Evolutionary conservation across 1,140 invertebrate genomes (phyloP).

Genomic region (Drosophila truncata): DNA sequence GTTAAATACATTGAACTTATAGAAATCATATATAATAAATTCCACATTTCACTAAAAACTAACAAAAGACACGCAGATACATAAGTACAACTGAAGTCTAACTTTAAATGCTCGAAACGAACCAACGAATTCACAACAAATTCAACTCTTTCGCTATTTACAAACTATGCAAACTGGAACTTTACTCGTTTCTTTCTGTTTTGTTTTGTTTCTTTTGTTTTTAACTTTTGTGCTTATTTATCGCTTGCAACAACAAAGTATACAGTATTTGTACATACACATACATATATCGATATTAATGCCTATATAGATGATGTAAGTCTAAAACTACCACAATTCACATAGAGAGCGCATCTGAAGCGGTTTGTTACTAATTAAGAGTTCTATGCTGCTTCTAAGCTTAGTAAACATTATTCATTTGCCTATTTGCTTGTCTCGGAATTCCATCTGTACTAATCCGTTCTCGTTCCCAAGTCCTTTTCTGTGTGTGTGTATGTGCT

Average conservation of each 20-base stretch:
- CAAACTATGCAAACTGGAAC: constrained; percentile 41
- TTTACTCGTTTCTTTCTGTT: constrained; percentile 31
- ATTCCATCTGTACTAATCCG: constrained; percentile 27
- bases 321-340: constrained; percentile 50
- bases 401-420: constrained; percentile 34
- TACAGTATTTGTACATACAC: constrained; percentile 45
- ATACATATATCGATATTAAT: constrained; percentile 43
- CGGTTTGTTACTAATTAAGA: constrained; percentile 32
- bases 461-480: constrained; percentile 23
- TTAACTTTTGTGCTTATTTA: constrained; percentile 44
- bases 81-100: constrained; percentile 38
- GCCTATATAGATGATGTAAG: constrained; percentile 43
- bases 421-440: constrained; percentile 17
- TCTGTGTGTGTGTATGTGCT: constrained; percentile 8
- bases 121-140: constrained; percentile 48
- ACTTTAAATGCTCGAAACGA: constrained; percentile 50
- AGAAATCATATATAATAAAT: constrained; percentile 67
- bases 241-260: constrained; percentile 61
- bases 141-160: constrained; percentile 44
- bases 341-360: constrained; percentile 59
- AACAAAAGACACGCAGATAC: constrained; percentile 32
- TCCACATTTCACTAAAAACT: constrained; percentile 58
- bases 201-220: constrained; percentile 8
- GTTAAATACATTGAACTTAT: constrained; percentile 47
- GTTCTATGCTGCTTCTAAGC: constrained; percentile 46